phyloP scores from a whole-genome alignment of 2,888 invertebrate genomes.

The Drosophila melanosoma region DNA sequence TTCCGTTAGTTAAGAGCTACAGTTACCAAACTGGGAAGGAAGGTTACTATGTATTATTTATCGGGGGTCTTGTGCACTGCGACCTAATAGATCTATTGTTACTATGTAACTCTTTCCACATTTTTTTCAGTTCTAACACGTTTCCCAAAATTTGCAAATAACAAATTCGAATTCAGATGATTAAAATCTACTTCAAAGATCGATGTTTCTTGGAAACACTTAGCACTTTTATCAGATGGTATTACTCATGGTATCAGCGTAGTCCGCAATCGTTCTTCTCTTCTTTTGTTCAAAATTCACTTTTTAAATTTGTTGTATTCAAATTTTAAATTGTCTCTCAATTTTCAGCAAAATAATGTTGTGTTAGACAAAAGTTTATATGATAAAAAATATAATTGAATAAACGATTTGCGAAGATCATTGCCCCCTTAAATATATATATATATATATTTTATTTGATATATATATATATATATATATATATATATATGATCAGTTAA shows the following conservation, averaged over 20 bases:
- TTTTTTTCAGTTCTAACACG: too few relatives aligned
- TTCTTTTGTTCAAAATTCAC: neutral
- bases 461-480: neutral
- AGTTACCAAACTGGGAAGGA: too few relatives aligned
- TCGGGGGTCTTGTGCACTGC: too few relatives aligned
- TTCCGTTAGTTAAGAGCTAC: too few relatives aligned
- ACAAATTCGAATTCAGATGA: too few relatives aligned
- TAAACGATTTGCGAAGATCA: neutral
- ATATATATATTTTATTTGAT: neutral
- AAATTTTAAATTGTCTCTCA: neutral
- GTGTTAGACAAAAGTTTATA: neutral
- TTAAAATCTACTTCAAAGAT: too few relatives aligned
- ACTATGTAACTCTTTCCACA: too few relatives aligned
- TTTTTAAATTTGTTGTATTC: neutral
- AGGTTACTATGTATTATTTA: too few relatives aligned
- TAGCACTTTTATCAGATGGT: too few relatives aligned
- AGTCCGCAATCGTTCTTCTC: neutral
- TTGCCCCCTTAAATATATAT: slow-evolving; percentile 1
- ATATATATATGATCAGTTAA: neutral
- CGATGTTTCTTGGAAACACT: too few relatives aligned
- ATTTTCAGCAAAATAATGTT: neutral
- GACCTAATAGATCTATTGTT: too few relatives aligned
- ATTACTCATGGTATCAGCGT: neutral
- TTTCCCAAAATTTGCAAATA: too few relatives aligned
- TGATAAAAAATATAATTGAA: slow-evolving; percentile 5